Percentiles rank a stretch among this genome's conserved stretches.
phyloP scores from a whole-genome alignment of 2,797 vertebrate genomes.

The Lutjanus argentimaculatus region DNA sequence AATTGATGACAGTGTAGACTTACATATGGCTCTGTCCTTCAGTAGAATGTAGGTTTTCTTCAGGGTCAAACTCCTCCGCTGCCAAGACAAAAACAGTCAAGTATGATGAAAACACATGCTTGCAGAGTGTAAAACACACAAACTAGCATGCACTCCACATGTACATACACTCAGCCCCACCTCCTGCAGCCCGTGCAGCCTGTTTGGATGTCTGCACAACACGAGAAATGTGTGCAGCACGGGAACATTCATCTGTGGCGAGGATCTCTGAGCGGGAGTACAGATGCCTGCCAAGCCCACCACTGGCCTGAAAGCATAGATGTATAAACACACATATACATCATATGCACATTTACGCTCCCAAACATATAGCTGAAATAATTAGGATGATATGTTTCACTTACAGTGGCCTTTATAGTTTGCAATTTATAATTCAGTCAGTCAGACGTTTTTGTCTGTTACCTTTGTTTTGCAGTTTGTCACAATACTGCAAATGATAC shows the following conservation, averaged over 20 bases:
- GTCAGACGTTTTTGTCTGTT: background rate
- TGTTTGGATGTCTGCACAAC: constrained; percentile 83
- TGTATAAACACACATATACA: constrained; percentile 43
- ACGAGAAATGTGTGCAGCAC: constrained; percentile 79
- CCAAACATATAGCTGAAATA: constrained; percentile 3
- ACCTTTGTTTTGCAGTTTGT: background rate
- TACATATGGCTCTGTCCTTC: constrained; percentile 87
- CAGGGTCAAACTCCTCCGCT: constrained; percentile 83
- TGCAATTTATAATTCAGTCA: background rate
- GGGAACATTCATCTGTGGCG: constrained; percentile 80
- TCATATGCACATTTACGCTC: background rate
- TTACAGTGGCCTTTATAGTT: constrained; percentile 1
- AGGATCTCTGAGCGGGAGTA: constrained; percentile 89
- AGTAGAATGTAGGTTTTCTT: constrained; percentile 80
- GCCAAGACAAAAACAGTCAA: constrained; percentile 15
- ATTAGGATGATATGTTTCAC: background rate
- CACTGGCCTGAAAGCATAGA: constrained; percentile 76
- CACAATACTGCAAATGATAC: background rate
- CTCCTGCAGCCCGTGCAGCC: constrained; percentile 81
- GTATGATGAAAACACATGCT: constrained; percentile 12
- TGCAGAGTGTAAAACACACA: constrained; percentile 20
- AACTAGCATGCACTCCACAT: constrained; percentile 7
- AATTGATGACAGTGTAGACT: constrained; percentile 52
- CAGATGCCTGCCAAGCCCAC: constrained; percentile 73
- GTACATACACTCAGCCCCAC: constrained; percentile 67